Percentiles rank a stretch among this genome's conserved stretches.
phyloP scores from a whole-genome alignment of 2,888 invertebrate species.

The Theretra japonica region DNA sequence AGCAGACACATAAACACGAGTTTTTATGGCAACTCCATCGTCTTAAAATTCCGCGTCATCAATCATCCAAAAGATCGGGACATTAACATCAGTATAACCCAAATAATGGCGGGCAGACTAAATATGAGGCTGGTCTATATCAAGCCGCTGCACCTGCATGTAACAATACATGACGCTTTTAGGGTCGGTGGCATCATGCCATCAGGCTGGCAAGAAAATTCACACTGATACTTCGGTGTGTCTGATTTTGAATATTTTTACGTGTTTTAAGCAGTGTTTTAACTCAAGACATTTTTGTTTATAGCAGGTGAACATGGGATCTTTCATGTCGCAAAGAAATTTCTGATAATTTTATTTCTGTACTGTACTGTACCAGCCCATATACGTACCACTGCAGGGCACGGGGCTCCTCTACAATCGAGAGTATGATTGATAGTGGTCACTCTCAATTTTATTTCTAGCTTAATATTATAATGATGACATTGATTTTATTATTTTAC shows the following conservation, averaged over 20 bases:
- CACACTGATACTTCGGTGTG: background rate
- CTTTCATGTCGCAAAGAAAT: too few species aligned
- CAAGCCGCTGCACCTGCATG: constrained; percentile 23
- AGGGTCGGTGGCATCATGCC: constrained; percentile 20
- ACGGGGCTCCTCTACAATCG: too few species aligned
- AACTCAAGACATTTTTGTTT: too few species aligned
- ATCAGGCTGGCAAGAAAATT: background rate
- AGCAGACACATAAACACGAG: background rate
- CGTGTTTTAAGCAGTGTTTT: too few species aligned
- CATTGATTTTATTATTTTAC: too few species aligned
- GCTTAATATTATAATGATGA: too few species aligned
- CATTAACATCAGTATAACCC: constrained; percentile 22
- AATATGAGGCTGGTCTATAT: constrained; percentile 24
- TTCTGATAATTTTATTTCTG: too few species aligned
- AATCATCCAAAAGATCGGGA: constrained; percentile 15
- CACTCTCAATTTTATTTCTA: too few species aligned
- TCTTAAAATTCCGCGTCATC: background rate
- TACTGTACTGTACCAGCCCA: too few species aligned
- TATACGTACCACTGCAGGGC: too few species aligned
- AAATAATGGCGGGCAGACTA: constrained; percentile 21
- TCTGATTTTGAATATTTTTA: background rate
- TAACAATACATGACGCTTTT: constrained; percentile 17
- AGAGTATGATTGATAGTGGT: too few species aligned
- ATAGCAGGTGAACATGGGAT: too few species aligned
- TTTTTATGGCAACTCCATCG: background rate